Conservation (phyloP, 2,888 invertebrate genomes). For the Drosophila borborema region DNA sequence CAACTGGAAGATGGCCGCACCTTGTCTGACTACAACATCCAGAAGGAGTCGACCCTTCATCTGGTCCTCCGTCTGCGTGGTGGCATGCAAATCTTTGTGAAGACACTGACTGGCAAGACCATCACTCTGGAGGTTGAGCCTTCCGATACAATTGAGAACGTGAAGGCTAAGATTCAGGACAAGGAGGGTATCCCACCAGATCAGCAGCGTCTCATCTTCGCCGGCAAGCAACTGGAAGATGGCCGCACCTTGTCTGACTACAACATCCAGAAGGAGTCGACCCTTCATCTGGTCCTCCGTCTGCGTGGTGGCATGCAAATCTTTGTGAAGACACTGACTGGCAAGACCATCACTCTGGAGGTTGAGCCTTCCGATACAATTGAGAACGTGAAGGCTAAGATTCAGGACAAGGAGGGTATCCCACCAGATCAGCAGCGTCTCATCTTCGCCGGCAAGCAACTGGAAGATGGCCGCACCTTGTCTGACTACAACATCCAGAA, state of each 20-base stretch:
- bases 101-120: slow-evolving; percentile 77
- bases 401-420: slow-evolving; percentile 75
- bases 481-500: slow-evolving; percentile 97
- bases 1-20: slow-evolving; percentile 93
- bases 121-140: slow-evolving; percentile 77
- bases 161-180: slow-evolving; percentile 79
- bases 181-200: slow-evolving; percentile 81
- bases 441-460: slow-evolving; percentile 87
- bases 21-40: slow-evolving; percentile 87
- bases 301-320: slow-evolving; percentile 91
- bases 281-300: slow-evolving; percentile 90
- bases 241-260: slow-evolving; percentile 93
- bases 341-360: slow-evolving; percentile 50
- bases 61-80: slow-evolving; percentile 96
- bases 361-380: slow-evolving; percentile 45
- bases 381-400: slow-evolving; percentile 75
- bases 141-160: slow-evolving; percentile 75
- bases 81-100: slow-evolving; percentile 85
- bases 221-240: slow-evolving; percentile 88
- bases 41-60: slow-evolving; percentile 78
- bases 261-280: slow-evolving; percentile 75
- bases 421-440: slow-evolving; percentile 79
- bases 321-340: slow-evolving; percentile 51
- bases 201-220: slow-evolving; percentile 80
- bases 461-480: slow-evolving; percentile 95